Evolutionary conservation across 2,888 invertebrate genomes (phyloP).

Genomic region (Cataglyphis livida): DNA sequence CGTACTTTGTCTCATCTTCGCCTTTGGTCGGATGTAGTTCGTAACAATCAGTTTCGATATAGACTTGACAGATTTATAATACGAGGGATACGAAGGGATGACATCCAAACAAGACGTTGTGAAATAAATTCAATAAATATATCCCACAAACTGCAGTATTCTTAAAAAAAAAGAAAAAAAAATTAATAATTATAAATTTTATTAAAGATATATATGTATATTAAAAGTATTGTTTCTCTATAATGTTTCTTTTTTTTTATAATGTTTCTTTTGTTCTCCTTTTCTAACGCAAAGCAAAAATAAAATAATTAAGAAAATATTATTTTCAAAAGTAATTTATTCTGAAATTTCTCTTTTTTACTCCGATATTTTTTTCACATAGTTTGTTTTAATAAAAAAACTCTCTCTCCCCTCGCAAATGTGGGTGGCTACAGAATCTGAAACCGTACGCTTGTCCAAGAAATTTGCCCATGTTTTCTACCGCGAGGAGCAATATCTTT

Average conservation of each 20-base stretch:
- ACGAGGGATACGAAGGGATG: background rate
- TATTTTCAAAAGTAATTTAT: background rate
- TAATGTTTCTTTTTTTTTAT: background rate
- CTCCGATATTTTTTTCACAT: background rate
- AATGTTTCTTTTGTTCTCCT: background rate
- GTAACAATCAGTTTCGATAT: conserved; percentile 63
- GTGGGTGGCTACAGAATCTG: background rate
- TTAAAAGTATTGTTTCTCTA: no score
- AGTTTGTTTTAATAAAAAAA: background rate
- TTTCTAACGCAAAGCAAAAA: background rate
- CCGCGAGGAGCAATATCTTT: conserved; percentile 14
- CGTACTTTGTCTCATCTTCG: conserved; percentile 76
- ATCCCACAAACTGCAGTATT: background rate
- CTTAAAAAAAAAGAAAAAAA: background rate
- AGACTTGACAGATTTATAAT: conserved; percentile 67
- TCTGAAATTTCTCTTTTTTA: background rate
- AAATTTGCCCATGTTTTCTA: conserved; percentile 27
- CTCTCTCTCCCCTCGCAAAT: background rate
- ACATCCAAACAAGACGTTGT: background rate
- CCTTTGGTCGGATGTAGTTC: conserved; percentile 72
- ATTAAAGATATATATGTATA: background rate
- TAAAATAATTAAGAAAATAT: background rate
- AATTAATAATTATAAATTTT: background rate
- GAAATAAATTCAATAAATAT: conserved; percentile 18
- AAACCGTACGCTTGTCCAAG: conserved; percentile 19